Conservation (phyloP, 2,113 vertebrate genomes). For the Pelobates fuscus region DNA sequence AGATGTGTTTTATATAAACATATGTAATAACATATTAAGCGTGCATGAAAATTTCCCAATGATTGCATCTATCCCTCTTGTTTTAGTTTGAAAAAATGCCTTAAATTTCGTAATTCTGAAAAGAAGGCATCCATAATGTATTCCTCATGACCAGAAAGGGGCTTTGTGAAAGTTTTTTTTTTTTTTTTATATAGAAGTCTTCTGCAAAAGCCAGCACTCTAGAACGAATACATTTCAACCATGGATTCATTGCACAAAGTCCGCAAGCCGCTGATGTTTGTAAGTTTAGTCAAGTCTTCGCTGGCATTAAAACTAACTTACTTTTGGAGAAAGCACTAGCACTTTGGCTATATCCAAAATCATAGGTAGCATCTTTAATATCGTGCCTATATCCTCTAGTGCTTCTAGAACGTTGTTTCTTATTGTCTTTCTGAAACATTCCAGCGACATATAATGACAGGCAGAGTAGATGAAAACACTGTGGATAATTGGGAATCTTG, state of each 20-base stretch:
- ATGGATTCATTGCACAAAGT: slow-evolving; percentile 65
- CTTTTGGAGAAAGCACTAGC: slow-evolving; percentile 76
- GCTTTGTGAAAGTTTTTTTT: slow-evolving; percentile 77
- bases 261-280: slow-evolving; percentile 65
- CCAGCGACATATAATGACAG: slow-evolving; percentile 88
- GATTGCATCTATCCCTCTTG: slow-evolving; percentile 77
- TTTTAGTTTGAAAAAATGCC: slow-evolving; percentile 76
- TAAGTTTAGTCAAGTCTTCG: slow-evolving; percentile 72
- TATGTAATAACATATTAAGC: slow-evolving; percentile 98
- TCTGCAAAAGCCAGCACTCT: slow-evolving; percentile 76
- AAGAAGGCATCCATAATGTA: slow-evolving; percentile 86
- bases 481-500: slow-evolving; percentile 77
- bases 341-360: slow-evolving; percentile 86
- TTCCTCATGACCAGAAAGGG: slow-evolving; percentile 82
- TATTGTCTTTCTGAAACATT: slow-evolving; percentile 82
- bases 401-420: slow-evolving; percentile 75
- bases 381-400: slow-evolving; percentile 75
- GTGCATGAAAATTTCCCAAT: slow-evolving; percentile 94
- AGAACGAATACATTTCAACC: slow-evolving; percentile 70
- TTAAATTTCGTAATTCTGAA: slow-evolving; percentile 86
- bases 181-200: slow-evolving; percentile 72
- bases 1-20: slow-evolving; percentile 99
- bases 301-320: slow-evolving; percentile 67
- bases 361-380: slow-evolving; percentile 77
- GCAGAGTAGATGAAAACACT: slow-evolving; percentile 90